Evolutionary conservation across 1,140 invertebrate genomes (phyloP), one percentile per base, ranked within the genome.

Genomic region (Proctacanthus coquilletti): DNA sequence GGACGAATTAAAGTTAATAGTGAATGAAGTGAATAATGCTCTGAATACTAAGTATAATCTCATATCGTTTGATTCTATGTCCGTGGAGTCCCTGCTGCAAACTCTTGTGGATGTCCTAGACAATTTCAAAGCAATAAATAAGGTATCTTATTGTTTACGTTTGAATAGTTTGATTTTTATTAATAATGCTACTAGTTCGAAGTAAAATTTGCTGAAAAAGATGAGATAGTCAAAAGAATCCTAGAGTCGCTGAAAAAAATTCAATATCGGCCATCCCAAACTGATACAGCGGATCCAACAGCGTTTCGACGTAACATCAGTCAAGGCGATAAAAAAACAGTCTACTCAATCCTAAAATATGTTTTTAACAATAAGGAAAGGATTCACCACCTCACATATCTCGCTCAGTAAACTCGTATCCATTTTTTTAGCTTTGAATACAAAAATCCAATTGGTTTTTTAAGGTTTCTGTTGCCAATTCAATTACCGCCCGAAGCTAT

Each of bases 31-130:
- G 42, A 84, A 84, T 55, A 75, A 80, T 49, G 62, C 70, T 32
- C 72, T 86, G 45, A 74, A 70, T 36, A 79, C 77, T 49, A 82
- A 75, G 48, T 85, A 79, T 45, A 87, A 85, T 49, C 60, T 88
- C 35, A 85, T 89, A 46, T 80, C 78, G 41, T 88, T 88, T 62
- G 84, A 88, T 64, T 71, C 78, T n/a, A 57, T 88, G 30, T 71
- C 71, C 40, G 70, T 76, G 18, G 73, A 80, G 36, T 74, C 82
- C 48, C 59, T 87, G 32, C 52, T 88, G 33, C 84, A 89, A 63
- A 65, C 80, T 50, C 49, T 69, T 23, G 50, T 64, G 21, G 63
- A 69, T 50, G 47, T 67, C 21, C 46, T 69, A 4, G 57, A 53
- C n/a, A 48, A 53, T 38, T 63, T 63, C 34, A 60, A 61, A 49